A percentile compares a stretch with the other conserved stretches of the same genome.
These are phyloP conservation scores for Mythimna lalbum DNA, from an alignment of 2,888 invertebrate genomes.

Conservation along the genomic window DNA sequence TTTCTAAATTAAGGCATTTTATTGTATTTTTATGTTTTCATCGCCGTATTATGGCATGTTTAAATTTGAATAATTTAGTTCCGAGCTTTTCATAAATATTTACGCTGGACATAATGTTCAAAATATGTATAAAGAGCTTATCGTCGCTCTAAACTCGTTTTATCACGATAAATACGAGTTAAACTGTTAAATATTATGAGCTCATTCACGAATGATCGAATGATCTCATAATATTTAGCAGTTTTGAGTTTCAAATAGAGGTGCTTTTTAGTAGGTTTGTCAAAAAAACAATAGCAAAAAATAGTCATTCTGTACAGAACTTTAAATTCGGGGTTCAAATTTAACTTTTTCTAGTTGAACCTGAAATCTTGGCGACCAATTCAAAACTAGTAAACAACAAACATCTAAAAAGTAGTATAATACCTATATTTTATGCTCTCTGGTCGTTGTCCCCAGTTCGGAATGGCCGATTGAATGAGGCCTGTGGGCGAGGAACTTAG, in stretches of 20 bases:
- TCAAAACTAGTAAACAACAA: slow-evolving; percentile 3
- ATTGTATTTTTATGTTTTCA: slow-evolving; percentile 28
- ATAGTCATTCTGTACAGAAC: background rate
- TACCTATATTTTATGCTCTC: slow-evolving; percentile 28
- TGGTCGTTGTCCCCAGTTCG: slow-evolving; percentile 26
- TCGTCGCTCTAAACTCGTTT: too few species aligned
- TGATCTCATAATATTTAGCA: slow-evolving; percentile 9
- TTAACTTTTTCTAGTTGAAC: too few species aligned
- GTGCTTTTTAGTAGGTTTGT: background rate
- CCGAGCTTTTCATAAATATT: slow-evolving; percentile 39
- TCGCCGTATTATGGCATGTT: slow-evolving; percentile 32
- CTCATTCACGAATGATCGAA: too few species aligned
- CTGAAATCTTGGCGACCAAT: background rate
- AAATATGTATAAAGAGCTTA: slow-evolving; percentile 39
- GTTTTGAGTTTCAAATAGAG: background rate
- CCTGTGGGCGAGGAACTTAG: slow-evolving; percentile 53
- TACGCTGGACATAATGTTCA: slow-evolving; percentile 25
- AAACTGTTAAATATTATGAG: too few species aligned
- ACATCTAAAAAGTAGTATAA: slow-evolving; percentile 19
- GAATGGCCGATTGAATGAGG: slow-evolving; percentile 37
- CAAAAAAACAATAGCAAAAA: background rate
- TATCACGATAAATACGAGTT: too few species aligned
- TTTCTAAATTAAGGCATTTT: slow-evolving; percentile 46
- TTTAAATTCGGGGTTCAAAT: too few species aligned
- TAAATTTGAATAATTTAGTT: slow-evolving; percentile 42